Percentiles rank a stretch among this genome's conserved stretches.
These are phyloP conservation scores for Argentina silus DNA, from an alignment of 2,797 vertebrate genomes.

Conservation along the genomic window DNA sequence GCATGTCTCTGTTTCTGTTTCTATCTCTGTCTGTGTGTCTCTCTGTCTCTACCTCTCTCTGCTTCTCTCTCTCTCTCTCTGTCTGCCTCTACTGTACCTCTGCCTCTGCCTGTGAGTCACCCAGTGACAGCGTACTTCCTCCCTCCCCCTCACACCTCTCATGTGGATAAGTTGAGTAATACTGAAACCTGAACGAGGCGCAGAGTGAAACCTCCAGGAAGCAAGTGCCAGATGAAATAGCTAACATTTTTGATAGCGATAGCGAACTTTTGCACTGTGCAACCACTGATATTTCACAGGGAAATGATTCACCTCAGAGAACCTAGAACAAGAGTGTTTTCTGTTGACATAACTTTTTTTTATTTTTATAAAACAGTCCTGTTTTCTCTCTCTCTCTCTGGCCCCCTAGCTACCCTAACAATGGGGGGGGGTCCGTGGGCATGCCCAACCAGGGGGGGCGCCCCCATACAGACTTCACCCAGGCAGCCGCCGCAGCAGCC, in stretches of 20 bases:
- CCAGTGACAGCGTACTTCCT: not conserved
- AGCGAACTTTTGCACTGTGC: too few relatives aligned
- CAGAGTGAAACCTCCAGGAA: not conserved
- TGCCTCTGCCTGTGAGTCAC: not conserved
- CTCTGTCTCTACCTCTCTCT: too few relatives aligned
- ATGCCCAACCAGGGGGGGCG: conserved; percentile 52
- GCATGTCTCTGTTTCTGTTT: not conserved
- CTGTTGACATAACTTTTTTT: too few relatives aligned
- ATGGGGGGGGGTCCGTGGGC: conserved; percentile 79
- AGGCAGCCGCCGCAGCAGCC: conserved; percentile 85
- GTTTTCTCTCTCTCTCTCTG: not conserved
- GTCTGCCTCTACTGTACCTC: not conserved
- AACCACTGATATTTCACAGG: too few relatives aligned
- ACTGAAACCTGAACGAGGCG: not conserved
- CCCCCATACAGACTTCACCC: conserved; percentile 89
- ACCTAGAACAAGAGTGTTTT: too few relatives aligned
- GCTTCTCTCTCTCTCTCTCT: too few relatives aligned
- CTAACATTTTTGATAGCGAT: too few relatives aligned
- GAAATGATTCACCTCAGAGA: too few relatives aligned
- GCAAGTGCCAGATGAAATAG: too few relatives aligned
- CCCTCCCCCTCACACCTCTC: not conserved
- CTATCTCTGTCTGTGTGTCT: not conserved
- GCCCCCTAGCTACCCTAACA: conserved; percentile 77
- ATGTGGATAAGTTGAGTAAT: not conserved
- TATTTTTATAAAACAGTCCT: too few relatives aligned